Evolutionary conservation across 2,888 invertebrate species (phyloP).

Genomic region (Dastarcus helophoroides): DNA sequence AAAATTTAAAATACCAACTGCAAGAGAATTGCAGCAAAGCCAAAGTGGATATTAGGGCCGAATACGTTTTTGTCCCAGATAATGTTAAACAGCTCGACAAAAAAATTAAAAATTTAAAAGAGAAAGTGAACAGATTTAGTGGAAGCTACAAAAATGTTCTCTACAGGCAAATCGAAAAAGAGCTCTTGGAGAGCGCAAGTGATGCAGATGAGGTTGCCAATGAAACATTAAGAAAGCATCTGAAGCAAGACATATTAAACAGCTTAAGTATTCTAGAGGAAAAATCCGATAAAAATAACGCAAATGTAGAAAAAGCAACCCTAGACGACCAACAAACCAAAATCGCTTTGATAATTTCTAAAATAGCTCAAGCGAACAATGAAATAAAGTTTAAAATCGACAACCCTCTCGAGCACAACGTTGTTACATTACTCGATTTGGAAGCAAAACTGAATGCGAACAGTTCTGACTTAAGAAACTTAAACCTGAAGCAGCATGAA

Average conservation of each 20-base stretch:
- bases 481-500: too few relatives aligned
- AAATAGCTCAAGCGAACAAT: too few relatives aligned
- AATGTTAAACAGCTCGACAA: slow-evolving; percentile 3
- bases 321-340: too few relatives aligned
- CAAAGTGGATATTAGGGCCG: neutral
- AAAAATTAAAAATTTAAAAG: slow-evolving; percentile 1
- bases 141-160: slow-evolving; percentile 6
- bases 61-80: too few relatives aligned
- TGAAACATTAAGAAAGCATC: slow-evolving; percentile 1
- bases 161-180: slow-evolving; percentile 5
- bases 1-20: slow-evolving; percentile 8
- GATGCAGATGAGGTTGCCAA: slow-evolving; percentile 6
- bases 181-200: slow-evolving; percentile 3
- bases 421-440: too few relatives aligned
- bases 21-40: slow-evolving; percentile 7
- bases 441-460: too few relatives aligned
- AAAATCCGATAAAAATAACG: slow-evolving; percentile 2
- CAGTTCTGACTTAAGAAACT: too few relatives aligned
- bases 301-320: too few relatives aligned
- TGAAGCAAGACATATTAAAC: slow-evolving; percentile 4
- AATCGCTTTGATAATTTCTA: too few relatives aligned
- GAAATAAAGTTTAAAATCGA: too few relatives aligned
- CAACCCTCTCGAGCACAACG: too few relatives aligned
- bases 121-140: slow-evolving; percentile 3
- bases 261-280: slow-evolving; percentile 6